Evolutionary conservation across 2,113 vertebrate genomes (phyloP).

Genomic region (Poeciliopsis turrubarensis): DNA sequence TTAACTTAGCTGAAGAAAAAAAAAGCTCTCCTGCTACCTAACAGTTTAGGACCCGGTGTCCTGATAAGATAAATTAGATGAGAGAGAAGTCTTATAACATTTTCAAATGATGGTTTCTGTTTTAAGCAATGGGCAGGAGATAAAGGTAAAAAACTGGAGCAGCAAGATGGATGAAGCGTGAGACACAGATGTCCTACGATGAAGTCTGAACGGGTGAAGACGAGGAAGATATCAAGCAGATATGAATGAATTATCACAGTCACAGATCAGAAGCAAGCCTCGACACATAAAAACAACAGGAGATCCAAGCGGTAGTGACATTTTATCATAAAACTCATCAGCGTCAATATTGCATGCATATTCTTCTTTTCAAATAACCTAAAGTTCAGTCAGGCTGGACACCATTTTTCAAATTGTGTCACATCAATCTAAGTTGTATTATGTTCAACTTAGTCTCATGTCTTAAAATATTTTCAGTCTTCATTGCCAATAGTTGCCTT

Average conservation of each 20-base stretch:
- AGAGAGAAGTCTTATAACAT: background rate
- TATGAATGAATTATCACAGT: background rate
- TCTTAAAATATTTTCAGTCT: no score
- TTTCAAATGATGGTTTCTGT: background rate
- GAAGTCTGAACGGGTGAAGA: background rate
- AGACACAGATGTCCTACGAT: background rate
- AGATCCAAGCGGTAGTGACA: background rate
- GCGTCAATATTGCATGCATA: background rate
- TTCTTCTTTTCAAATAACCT: no score
- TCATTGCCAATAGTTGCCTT: background rate
- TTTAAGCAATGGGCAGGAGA: background rate
- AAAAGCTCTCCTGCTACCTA: background rate
- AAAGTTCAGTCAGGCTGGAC: background rate
- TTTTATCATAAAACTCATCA: no score
- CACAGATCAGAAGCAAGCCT: background rate
- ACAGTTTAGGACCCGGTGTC: background rate
- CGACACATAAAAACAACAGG: background rate
- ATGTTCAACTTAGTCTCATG: background rate
- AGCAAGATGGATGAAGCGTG: background rate
- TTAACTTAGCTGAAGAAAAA: background rate
- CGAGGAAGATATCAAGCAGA: background rate
- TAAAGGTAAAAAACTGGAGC: background rate
- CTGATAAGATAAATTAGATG: background rate
- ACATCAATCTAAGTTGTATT: background rate
- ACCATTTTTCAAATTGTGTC: background rate